These are phyloP conservation scores for Eulemur mongoz DNA, from an alignment of 2,797 vertebrate species.

Conservation along the genomic window DNA sequence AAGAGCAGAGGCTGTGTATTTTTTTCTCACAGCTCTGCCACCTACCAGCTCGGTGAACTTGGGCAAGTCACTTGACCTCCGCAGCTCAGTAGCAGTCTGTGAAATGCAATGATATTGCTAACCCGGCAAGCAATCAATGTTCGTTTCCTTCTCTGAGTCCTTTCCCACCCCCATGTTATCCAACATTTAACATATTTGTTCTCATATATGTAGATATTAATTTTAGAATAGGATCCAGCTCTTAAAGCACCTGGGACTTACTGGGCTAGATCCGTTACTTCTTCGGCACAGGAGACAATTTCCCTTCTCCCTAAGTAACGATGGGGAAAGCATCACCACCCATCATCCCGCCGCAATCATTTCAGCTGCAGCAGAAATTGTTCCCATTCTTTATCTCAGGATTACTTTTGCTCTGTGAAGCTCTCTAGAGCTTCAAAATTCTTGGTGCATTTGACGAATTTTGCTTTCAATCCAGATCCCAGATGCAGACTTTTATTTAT, in stretches of 20 bases:
- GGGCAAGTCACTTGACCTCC: conserved; percentile 60
- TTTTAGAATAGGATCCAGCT: neutral
- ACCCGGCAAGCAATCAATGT: neutral
- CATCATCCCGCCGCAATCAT: conserved; percentile 5
- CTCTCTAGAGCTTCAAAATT: conserved; percentile 60
- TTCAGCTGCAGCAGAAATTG: conserved; percentile 32
- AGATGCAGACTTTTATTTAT: neutral
- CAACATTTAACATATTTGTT: neutral
- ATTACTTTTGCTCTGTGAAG: conserved; percentile 45
- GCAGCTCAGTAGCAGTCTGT: neutral
- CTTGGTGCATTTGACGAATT: conserved; percentile 38
- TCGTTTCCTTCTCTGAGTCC: neutral
- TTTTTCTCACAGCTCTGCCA: conserved; percentile 1
- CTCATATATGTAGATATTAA: neutral
- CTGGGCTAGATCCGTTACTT: neutral
- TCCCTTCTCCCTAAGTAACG: neutral
- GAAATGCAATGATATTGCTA: neutral
- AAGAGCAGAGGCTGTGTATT: conserved; percentile 43
- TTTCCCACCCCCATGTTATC: neutral
- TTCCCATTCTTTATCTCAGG: conserved; percentile 56
- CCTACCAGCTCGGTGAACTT: conserved; percentile 60
- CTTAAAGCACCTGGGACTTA: neutral
- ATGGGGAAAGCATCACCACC: conserved; percentile 28
- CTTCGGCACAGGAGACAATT: neutral
- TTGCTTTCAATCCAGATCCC: conserved; percentile 20